Evolutionary conservation across 2,113 vertebrate genomes (phyloP).

Genomic region (Verasper variegatus): DNA sequence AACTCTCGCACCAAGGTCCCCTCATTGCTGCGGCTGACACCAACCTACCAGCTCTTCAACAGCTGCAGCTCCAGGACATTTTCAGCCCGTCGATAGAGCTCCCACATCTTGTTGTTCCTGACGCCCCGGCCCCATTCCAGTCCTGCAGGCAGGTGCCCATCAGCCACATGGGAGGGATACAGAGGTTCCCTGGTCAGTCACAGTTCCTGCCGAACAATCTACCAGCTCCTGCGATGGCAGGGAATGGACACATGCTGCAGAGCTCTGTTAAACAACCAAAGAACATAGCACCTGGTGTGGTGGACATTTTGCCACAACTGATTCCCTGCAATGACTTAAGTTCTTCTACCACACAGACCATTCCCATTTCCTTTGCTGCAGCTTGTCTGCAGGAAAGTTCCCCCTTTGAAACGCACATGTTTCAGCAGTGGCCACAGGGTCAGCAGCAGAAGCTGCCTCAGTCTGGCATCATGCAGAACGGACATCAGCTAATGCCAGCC

Average conservation of each 20-base stretch:
- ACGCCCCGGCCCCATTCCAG: conserved; percentile 16
- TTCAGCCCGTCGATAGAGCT: conserved; percentile 66
- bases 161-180: conserved; percentile 1
- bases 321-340: conserved; percentile 56
- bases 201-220: conserved; percentile 10
- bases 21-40: background rate
- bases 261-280: conserved; percentile 11
- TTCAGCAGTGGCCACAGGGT: conserved; percentile 49
- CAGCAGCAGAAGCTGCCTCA: conserved; percentile 46
- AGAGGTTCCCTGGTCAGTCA: background rate
- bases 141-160: background rate
- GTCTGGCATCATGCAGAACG: conserved; percentile 42
- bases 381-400: conserved; percentile 29
- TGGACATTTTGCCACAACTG: conserved; percentile 39
- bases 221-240: conserved; percentile 28
- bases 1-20: conserved; percentile 24
- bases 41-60: conserved; percentile 38
- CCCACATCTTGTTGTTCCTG: conserved; percentile 47
- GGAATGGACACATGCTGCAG: conserved; percentile 29
- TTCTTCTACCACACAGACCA: background rate
- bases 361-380: conserved; percentile 28
- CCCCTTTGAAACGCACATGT: conserved; percentile 9
- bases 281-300: background rate
- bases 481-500: conserved; percentile 12
- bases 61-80: conserved; percentile 72